These are phyloP conservation scores for Albula glossodonta DNA, from an alignment of 2,113 vertebrate species.

Conservation along the genomic window DNA sequence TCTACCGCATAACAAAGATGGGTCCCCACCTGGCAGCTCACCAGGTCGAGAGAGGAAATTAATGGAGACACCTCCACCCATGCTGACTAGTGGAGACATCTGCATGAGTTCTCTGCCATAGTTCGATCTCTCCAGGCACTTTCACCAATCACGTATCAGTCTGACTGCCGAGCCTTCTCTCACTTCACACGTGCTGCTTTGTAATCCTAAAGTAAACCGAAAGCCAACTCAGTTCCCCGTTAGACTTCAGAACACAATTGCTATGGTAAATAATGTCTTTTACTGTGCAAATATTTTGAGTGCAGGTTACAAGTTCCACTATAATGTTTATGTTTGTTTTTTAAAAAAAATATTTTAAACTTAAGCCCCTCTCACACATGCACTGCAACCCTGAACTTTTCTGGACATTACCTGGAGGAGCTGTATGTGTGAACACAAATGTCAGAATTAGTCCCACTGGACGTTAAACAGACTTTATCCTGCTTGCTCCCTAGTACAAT, in stretches of 20 bases:
- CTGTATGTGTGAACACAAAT: no score
- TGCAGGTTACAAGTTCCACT: background rate
- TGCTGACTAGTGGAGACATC: conserved; percentile 21
- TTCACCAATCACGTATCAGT: background rate
- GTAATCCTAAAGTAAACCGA: background rate
- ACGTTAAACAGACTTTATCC: no score
- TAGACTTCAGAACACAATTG: background rate
- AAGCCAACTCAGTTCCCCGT: background rate
- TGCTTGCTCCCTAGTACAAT: no score
- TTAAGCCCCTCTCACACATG: no score
- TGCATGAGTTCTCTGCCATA: background rate
- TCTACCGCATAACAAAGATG: background rate
- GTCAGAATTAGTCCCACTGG: no score
- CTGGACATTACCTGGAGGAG: no score
- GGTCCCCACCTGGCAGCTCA: background rate
- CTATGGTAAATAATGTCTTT: background rate
- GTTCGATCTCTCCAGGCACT: background rate
- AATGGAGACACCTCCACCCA: conserved; percentile 37
- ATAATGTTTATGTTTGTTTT: no score
- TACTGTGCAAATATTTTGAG: background rate
- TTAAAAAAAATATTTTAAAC: no score
- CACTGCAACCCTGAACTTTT: no score
- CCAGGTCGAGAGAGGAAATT: conserved; percentile 40
- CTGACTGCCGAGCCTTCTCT: background rate
- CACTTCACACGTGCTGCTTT: background rate